Evolutionary conservation across 2,888 invertebrate species (phyloP), one percentile per base, ranked within the genome.

Genomic region (Clostera curtula): DNA sequence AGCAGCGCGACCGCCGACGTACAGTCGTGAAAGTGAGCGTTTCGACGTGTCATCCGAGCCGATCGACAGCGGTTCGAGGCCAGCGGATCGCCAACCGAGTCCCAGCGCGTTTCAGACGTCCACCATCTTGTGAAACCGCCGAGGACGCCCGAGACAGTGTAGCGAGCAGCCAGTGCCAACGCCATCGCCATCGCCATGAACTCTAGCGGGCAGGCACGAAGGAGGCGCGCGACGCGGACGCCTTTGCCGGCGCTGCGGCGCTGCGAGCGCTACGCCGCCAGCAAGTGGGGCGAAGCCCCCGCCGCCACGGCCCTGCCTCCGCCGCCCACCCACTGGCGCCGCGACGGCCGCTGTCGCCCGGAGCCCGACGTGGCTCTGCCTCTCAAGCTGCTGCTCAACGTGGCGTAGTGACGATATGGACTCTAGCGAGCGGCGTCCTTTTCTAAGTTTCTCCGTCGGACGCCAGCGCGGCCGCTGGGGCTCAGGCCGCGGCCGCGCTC

Each of bases 231-330:
- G 27, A 45, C 49, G n/a, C 57, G 70, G 12, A 56, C 51, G 29
- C 57, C 58, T 18, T 42, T 59, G 41, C 59, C 70, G 6, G 49
- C 43, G 26, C 34, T 51, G 29, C 36, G 54, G 43, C 43, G 30
- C 29, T 47, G 55, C 28, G 55, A 76, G 52, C 74, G 79, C 41
- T 77, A 73, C 67, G 93, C 93, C 42, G 92, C 89, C 60, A 90
- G 92, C 64, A 93, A 93, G 71, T 93, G 93, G 85, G 92, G 91
- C 57, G 92, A 92, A 49, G 90, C 93, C 29, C 93, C 93, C 25
- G 88, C 91, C 31, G 92, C 93, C 21, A 88, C 89, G 49, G 89
- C 90, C 40, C 77, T 93, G 58, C 93, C 93, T 34, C 91, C 89
- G 64, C 93, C 93, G 52, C 93, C 93, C 34, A 86, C 87, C 43